A percentile compares a stretch with the other conserved stretches of the same genome.
phyloP scores from a whole-genome alignment of 2,888 invertebrate species.

The Epinotia bilunana region DNA sequence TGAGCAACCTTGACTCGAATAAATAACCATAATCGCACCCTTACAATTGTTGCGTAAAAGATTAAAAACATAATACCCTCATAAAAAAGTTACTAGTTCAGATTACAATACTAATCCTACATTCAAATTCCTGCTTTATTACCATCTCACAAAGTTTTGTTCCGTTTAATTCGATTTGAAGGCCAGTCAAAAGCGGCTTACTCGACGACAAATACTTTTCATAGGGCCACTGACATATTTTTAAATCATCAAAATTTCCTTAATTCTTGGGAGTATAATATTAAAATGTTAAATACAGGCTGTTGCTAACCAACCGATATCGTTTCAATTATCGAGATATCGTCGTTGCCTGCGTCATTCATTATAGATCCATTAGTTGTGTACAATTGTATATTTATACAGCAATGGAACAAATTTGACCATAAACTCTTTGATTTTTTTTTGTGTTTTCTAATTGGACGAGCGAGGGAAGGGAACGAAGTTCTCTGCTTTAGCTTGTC shows the following conservation, averaged over 20 bases:
- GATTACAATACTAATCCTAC: neutral
- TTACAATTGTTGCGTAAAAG: conserved; percentile 34
- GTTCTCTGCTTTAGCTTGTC: neutral
- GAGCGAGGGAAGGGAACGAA: too few relatives aligned
- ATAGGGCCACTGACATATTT: conserved; percentile 65
- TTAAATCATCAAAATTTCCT: conserved; percentile 61
- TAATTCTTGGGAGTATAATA: conserved; percentile 55
- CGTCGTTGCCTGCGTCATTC: neutral
- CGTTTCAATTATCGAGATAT: neutral
- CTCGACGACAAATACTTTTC: conserved; percentile 70
- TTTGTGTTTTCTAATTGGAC: neutral
- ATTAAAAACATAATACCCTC: conserved; percentile 37
- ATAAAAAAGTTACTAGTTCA: conserved; percentile 36
- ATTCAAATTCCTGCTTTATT: conserved; percentile 13
- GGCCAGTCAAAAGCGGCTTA: conserved; percentile 49
- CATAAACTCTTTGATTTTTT: neutral
- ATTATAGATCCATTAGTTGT: too few relatives aligned
- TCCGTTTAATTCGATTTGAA: conserved; percentile 29
- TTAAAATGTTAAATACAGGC: conserved; percentile 53
- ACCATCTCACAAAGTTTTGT: conserved; percentile 4
- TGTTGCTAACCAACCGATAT: conserved; percentile 38
- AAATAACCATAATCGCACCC: conserved; percentile 38
- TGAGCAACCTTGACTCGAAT: conserved; percentile 21
- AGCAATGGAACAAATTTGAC: too few relatives aligned
- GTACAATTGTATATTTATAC: too few relatives aligned